Base-by-base conservation (phyloP, 2,113 vertebrate genomes). In the Equus quagga region DNA sequence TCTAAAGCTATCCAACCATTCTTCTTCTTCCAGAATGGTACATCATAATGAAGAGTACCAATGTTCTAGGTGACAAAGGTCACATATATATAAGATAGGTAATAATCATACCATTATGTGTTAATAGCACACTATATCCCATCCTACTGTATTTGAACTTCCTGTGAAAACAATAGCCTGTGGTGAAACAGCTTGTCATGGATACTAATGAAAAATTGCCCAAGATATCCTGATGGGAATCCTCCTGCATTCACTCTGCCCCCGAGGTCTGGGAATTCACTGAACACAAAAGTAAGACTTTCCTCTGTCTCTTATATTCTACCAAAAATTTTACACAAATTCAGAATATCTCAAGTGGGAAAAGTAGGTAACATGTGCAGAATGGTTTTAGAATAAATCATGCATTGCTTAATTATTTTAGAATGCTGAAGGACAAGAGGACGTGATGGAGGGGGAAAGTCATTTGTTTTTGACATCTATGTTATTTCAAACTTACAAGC, bases 401-500 rank as follows among this genome's bases (percentile, higher is more conserved):
- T 89, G 85, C 58, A 96, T 72, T 96, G 96, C 95, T 87, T 97
- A 97, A 98, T 98, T 96, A 97, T 91, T 98, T 98, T 91, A 81
- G 95, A 92, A 91, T 85, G 90, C 64, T 98, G 90, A 98, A 98
- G 95, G 95, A 92, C 97, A 96, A 95, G 88, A 98, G 94, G 95
- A 97, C 84, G 97, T 97, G 95, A 97, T 98, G 85, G 96, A 97
- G 93, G 73, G 58, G 89, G 76, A 98, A 98, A 97, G 95, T 97
- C 0, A 94, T 94, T 99, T 98, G 98, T 70, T 98, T 98, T 98
- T 97, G 81, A 98, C 95, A 97, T 86, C 62, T 60, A 98, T 98
- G 89, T 98, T 98, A 97, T 98, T 98, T 98, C 96, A 98, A 97
- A 98, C 82, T 98, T 97, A 97, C 60, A 97, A 98, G 93, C 91